These are phyloP conservation scores for Girardia tigrina DNA, from an alignment of 2,888 invertebrate species.

Conservation along the genomic window DNA sequence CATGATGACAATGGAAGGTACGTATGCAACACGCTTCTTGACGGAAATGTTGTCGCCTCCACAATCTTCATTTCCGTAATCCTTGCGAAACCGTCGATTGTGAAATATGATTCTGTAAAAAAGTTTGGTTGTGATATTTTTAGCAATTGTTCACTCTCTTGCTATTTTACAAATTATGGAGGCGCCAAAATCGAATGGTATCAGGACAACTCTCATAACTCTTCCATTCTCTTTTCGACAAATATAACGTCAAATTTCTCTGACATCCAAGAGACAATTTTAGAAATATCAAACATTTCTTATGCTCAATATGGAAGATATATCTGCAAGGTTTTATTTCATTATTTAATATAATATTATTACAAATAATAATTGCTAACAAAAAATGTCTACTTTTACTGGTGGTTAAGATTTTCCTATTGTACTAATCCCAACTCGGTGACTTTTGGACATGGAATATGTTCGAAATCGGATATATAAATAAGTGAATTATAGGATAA, in stretches of 20 bases:
- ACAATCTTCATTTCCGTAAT: not conserved
- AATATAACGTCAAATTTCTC: not conserved
- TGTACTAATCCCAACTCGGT: too few relatives aligned
- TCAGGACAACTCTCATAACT: not conserved
- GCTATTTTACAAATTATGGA: not conserved
- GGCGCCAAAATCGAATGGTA: not conserved
- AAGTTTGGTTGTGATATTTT: not conserved
- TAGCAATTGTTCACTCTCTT: not conserved
- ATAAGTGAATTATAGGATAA: too few relatives aligned
- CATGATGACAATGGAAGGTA: not conserved
- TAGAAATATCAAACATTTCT: not conserved
- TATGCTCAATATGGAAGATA: not conserved
- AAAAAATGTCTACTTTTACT: too few relatives aligned
- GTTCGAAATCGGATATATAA: too few relatives aligned
- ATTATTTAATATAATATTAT: too few relatives aligned
- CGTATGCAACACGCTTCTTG: not conserved
- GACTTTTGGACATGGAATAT: too few relatives aligned
- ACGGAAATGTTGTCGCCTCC: not conserved
- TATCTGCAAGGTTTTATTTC: not conserved
- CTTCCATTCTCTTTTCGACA: not conserved
- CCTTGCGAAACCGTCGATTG: not conserved
- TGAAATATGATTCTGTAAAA: not conserved
- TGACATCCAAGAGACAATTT: not conserved
- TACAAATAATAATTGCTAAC: too few relatives aligned
- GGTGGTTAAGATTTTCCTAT: too few relatives aligned